Conservation (phyloP, 2,888 invertebrate species). For the Amiota mariae region DNA sequence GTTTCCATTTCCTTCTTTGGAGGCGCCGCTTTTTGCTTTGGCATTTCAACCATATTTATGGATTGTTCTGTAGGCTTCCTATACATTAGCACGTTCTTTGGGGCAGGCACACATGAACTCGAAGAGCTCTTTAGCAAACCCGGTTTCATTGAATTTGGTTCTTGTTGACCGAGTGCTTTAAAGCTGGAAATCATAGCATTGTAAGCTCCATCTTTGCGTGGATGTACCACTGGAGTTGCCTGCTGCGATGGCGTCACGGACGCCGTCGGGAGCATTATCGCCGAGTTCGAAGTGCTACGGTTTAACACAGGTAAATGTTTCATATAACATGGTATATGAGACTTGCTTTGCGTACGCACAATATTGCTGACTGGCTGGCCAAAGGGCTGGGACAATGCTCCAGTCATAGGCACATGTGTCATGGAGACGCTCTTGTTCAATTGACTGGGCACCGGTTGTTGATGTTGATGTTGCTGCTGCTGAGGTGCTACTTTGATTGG, state of each 20-base stretch:
- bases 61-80: slow-evolving; percentile 50
- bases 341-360: slow-evolving; percentile 65
- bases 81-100: slow-evolving; percentile 45
- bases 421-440: slow-evolving; percentile 72
- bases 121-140: slow-evolving; percentile 71
- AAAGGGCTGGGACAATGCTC: slow-evolving; percentile 14
- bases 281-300: slow-evolving; percentile 72
- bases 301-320: slow-evolving; percentile 69
- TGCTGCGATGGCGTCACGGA: neutral
- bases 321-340: slow-evolving; percentile 72
- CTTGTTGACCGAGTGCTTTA: neutral
- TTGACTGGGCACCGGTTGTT: slow-evolving; percentile 32
- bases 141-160: slow-evolving; percentile 37
- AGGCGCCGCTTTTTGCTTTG: neutral
- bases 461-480: slow-evolving; percentile 23
- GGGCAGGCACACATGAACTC: slow-evolving; percentile 71
- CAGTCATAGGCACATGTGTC: slow-evolving; percentile 65
- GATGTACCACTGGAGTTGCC: slow-evolving; percentile 13
- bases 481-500: slow-evolving; percentile 57
- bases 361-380: slow-evolving; percentile 38
- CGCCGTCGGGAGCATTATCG: slow-evolving; percentile 58
- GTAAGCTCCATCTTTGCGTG: slow-evolving; percentile 37
- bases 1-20: neutral
- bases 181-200: neutral
- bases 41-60: neutral